A percentile compares a stretch with the other conserved stretches of the same genome.
Conservation (phyloP, 2,797 vertebrate species). For the Sitta carolinensis region DNA sequence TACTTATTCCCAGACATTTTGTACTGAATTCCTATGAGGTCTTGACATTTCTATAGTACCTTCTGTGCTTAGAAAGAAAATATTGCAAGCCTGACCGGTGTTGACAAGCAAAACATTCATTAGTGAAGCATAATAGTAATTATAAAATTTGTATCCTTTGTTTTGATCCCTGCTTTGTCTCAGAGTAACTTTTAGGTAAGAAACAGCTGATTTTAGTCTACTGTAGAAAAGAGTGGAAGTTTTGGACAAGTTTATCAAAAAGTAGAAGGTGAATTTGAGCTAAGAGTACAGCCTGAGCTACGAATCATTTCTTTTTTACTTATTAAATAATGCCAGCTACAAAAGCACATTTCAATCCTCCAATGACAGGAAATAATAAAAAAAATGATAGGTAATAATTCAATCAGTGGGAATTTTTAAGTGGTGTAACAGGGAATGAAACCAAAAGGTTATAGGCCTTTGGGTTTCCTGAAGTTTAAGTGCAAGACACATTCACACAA, state of each 20-base stretch:
- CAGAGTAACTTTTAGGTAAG: conserved; percentile 63
- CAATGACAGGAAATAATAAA: conserved; percentile 78
- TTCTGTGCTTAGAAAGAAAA: conserved; percentile 60
- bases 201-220: conserved; percentile 33
- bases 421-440: conserved; percentile 52
- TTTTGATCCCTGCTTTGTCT: conserved; percentile 57
- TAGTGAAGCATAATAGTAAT: conserved; percentile 68
- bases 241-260: conserved; percentile 45
- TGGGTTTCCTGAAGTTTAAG: conserved; percentile 34
- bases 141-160: conserved; percentile 48
- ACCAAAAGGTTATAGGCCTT: conserved; percentile 38
- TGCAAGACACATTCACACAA: conserved; percentile 50
- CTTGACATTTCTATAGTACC: conserved; percentile 66
- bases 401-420: conserved; percentile 74
- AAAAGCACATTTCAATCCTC: conserved; percentile 70
- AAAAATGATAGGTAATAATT: conserved; percentile 70
- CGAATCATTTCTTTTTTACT: conserved; percentile 71
- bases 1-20: conserved; percentile 57
- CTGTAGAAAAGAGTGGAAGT: neutral
- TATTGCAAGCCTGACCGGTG: conserved; percentile 63
- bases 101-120: conserved; percentile 66
- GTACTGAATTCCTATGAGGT: conserved; percentile 21
- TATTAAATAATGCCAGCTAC: conserved; percentile 76
- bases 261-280: conserved; percentile 6
- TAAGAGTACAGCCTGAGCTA: conserved; percentile 47